phyloP scores from a whole-genome alignment of 1,140 invertebrate species.

The Varroa destructor region DNA sequence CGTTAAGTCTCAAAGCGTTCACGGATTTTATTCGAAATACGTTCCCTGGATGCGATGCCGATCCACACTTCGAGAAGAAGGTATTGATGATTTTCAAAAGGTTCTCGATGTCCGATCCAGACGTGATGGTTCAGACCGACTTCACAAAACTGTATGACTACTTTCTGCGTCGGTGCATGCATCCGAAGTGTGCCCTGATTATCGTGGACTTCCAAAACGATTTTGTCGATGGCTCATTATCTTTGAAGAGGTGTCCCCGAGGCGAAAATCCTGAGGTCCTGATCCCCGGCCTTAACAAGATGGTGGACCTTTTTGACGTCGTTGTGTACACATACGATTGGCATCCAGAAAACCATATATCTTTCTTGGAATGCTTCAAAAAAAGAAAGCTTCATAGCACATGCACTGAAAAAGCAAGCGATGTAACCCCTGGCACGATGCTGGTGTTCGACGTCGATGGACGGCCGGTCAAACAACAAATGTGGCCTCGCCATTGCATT shows the following conservation, averaged over 20 bases:
- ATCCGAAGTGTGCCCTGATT: constrained; percentile 74
- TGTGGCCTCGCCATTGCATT: constrained; percentile 91
- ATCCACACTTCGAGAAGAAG: background rate
- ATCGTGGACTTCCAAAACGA: constrained; percentile 97
- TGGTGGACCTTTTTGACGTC: constrained; percentile 73
- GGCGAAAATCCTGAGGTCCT: constrained; percentile 77
- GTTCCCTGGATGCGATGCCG: background rate
- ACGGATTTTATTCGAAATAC: background rate
- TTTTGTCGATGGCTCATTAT: constrained; percentile 84
- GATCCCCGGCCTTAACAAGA: constrained; percentile 74
- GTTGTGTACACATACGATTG: constrained; percentile 94
- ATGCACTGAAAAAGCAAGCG: constrained; percentile 50
- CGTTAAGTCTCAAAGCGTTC: background rate
- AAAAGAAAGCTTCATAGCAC: too few relatives aligned
- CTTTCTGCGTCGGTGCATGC: constrained; percentile 39
- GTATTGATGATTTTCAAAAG: background rate
- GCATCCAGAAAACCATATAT: constrained; percentile 92
- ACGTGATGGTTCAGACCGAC: background rate
- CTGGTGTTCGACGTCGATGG: constrained; percentile 78
- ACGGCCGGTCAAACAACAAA: constrained; percentile 56
- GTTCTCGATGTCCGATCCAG: background rate
- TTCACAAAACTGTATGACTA: background rate
- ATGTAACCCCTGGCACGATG: constrained; percentile 68
- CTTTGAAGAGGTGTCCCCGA: constrained; percentile 80
- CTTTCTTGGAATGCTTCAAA: constrained; percentile 78